Evolutionary conservation across 2,888 invertebrate species (phyloP).

Genomic region (Caenorhabditis sulstoni): DNA sequence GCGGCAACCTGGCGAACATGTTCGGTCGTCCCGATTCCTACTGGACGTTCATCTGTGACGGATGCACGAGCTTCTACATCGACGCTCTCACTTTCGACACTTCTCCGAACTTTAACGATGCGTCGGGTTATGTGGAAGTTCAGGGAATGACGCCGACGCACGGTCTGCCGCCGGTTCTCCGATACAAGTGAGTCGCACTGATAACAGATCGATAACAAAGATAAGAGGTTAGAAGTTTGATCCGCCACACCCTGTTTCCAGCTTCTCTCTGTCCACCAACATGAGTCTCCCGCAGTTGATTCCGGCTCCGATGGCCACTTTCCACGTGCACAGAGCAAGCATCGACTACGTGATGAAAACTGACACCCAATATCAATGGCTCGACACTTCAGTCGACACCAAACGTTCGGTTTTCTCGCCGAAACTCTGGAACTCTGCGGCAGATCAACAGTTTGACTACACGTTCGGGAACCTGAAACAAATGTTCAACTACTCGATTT

Average conservation of each 20-base stretch:
- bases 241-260: conserved; percentile 1
- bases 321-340: conserved; percentile 12
- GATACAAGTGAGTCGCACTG: conserved; percentile 13
- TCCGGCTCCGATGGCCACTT: conserved; percentile 36
- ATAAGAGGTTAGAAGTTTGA: too few relatives aligned
- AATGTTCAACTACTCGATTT: conserved; percentile 42
- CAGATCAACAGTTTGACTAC: conserved; percentile 31
- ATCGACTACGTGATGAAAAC: conserved; percentile 7
- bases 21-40: background rate
- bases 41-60: conserved; percentile 35
- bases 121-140: conserved; percentile 22
- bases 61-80: conserved; percentile 23
- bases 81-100: background rate
- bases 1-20: conserved; percentile 2
- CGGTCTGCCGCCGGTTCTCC: conserved; percentile 7
- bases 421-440: conserved; percentile 28
- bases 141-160: conserved; percentile 43
- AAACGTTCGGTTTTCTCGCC: conserved; percentile 28
- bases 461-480: conserved; percentile 19
- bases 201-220: background rate
- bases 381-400: conserved; percentile 3
- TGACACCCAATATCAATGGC: background rate
- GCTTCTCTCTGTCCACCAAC: conserved; percentile 18
- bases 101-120: background rate
- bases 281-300: conserved; percentile 32